phyloP scores from a whole-genome alignment of 2,888 invertebrate genomes.

The Zaprionus obscuricornis region DNA sequence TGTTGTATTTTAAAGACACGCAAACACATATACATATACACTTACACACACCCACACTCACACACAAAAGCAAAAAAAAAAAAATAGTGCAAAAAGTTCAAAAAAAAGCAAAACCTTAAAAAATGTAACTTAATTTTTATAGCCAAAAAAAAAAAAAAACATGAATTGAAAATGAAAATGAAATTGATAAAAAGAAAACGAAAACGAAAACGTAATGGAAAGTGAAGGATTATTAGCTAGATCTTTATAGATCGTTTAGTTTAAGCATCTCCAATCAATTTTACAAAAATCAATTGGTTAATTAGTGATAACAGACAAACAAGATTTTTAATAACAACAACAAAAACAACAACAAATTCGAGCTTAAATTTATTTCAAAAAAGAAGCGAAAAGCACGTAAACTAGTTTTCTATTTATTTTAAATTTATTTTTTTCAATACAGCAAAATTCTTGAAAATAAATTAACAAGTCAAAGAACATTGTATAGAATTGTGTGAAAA shows the following conservation, averaged over 20 bases:
- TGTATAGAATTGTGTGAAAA: slow-evolving; percentile 50
- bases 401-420: too few relatives aligned
- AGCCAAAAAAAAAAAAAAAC: slow-evolving; percentile 77
- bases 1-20: slow-evolving; percentile 57
- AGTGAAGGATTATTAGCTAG: slow-evolving; percentile 15
- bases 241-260: slow-evolving; percentile 59
- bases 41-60: slow-evolving; percentile 39
- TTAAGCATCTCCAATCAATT: slow-evolving; percentile 63
- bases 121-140: slow-evolving; percentile 81
- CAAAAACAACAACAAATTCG: slow-evolving; percentile 57
- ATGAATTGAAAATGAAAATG: slow-evolving; percentile 3
- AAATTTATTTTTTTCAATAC: slow-evolving; percentile 38
- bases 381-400: slow-evolving; percentile 25
- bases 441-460: slow-evolving; percentile 52
- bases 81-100: slow-evolving; percentile 72
- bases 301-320: slow-evolving; percentile 55
- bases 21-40: slow-evolving; percentile 31
- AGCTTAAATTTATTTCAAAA: slow-evolving; percentile 70
- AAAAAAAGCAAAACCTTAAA: slow-evolving; percentile 48
- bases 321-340: slow-evolving; percentile 61
- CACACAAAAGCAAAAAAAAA: slow-evolving; percentile 44
- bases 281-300: slow-evolving; percentile 56
- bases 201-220: slow-evolving; percentile 1
- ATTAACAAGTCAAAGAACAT: slow-evolving; percentile 17
- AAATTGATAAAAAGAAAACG: slow-evolving; percentile 3